Evolutionary conservation across 2,797 vertebrate species (phyloP), one percentile per base, ranked within the genome.

Genomic region (Lateolabrax maculatus): DNA sequence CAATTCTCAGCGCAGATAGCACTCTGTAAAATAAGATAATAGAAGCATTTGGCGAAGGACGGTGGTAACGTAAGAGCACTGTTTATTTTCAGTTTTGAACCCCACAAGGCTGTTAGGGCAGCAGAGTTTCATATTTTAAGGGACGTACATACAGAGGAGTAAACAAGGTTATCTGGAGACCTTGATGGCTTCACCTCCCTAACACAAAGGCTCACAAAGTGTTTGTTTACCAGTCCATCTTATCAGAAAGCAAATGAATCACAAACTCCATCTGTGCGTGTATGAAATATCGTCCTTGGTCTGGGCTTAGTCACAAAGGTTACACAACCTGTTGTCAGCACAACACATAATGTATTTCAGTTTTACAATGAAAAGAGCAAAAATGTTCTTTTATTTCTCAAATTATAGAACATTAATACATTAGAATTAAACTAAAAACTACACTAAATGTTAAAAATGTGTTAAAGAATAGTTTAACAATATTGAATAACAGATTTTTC

Each of bases 121-220:
- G 31, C 41, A 31, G 49, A 55, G 57, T 58, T 78, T 80, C 58
- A 77, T 78, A 79, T 81, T 72, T 65, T 80, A 73, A 51, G 48
- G 41, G 46, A 43, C 77, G 46, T 71, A 51, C 75, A 74, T 77
- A 70, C 31, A 56, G 70, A 64, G 36, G 60, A 81, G 55, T 79
- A 84, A 85, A 86, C 90, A 89, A 84, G 87, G 89, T 91, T 87
- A 89, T 90, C 81, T 75, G 67, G 3, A 77, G 87, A 87, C 87
- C 90, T 91, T 87, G 82, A 79, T 79, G 76, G 60, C 77, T 74
- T 83, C 79, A 77, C 84, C 75, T 81, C 55, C 36, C 63, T 37
- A 71, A 75, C 85, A 86, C 74, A 85, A 80, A 75, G 72, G 71
- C 75, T 51, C 31, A 58, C n/a, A n/a, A n/a, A 12, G 27, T 75